phyloP scores from a whole-genome alignment of 2,113 vertebrate species.

The Dipodomys ordii region DNA sequence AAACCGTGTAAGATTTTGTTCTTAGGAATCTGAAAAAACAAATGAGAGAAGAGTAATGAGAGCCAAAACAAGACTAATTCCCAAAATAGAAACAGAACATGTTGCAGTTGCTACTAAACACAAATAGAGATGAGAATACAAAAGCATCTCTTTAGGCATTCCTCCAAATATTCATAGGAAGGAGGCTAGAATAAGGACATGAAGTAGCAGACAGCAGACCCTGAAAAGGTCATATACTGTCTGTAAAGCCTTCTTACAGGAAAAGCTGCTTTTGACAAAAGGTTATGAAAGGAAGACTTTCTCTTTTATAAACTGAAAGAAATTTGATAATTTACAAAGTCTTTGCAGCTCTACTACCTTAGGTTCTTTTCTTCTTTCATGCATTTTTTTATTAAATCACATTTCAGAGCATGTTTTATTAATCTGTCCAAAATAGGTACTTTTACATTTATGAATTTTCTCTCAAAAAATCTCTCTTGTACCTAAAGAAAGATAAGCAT shows the following conservation, averaged over 20 bases:
- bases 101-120: not conserved
- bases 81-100: slow-evolving; percentile 55
- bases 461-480: not conserved
- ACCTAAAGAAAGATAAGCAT: not conserved
- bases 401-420: too few relatives aligned
- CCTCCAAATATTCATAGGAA: not conserved
- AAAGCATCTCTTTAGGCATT: not conserved
- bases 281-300: not conserved
- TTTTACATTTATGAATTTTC: not conserved
- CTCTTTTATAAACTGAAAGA: slow-evolving; percentile 19
- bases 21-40: slow-evolving; percentile 26
- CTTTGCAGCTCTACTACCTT: not conserved
- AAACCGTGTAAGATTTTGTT: slow-evolving; percentile 17
- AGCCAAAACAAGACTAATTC: slow-evolving; percentile 49
- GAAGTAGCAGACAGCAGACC: not conserved
- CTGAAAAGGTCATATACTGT: not conserved
- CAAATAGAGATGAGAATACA: not conserved
- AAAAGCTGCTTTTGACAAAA: not conserved
- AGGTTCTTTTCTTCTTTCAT: too few relatives aligned
- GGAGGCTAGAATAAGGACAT: not conserved
- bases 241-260: not conserved
- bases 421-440: not conserved
- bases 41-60: not conserved
- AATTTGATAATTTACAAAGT: not conserved
- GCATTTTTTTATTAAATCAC: too few relatives aligned